Evolutionary conservation across 1,140 invertebrate species (phyloP).

Genomic region (Trinorchestia longiramus): DNA sequence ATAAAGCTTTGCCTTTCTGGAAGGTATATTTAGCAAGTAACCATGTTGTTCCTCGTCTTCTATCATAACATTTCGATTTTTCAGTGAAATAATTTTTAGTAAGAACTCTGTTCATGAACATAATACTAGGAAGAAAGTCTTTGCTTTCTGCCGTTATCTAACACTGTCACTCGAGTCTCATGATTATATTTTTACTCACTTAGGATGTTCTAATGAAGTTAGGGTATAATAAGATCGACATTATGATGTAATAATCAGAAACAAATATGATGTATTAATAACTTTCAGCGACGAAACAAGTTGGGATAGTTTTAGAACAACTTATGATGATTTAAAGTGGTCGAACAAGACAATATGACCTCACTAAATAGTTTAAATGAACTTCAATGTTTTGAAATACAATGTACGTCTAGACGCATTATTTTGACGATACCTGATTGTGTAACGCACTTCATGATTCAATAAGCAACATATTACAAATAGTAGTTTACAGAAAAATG

Average conservation of each 20-base stretch:
- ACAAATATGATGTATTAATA: neutral
- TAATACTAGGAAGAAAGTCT: too few species aligned
- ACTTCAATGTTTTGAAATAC: neutral
- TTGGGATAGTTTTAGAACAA: neutral
- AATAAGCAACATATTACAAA: neutral
- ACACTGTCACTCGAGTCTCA: neutral
- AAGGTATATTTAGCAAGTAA: neutral
- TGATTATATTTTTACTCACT: neutral
- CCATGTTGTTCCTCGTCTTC: neutral
- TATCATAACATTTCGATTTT: neutral
- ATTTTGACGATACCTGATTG: neutral
- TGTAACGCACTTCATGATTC: neutral
- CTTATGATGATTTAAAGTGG: neutral
- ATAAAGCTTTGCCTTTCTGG: too few species aligned
- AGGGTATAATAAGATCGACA: neutral
- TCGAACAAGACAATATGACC: neutral
- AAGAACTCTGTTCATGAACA: neutral
- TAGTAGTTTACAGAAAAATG: too few species aligned
- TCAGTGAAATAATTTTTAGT: neutral
- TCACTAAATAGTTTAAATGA: neutral
- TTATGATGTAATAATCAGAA: neutral
- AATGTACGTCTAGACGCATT: too few species aligned
- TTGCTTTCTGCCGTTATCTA: neutral
- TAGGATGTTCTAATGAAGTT: neutral
- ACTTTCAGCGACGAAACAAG: neutral